Evolutionary conservation across 2,113 vertebrate species (phyloP).

Genomic region (Callocephalon fimbriatum): DNA sequence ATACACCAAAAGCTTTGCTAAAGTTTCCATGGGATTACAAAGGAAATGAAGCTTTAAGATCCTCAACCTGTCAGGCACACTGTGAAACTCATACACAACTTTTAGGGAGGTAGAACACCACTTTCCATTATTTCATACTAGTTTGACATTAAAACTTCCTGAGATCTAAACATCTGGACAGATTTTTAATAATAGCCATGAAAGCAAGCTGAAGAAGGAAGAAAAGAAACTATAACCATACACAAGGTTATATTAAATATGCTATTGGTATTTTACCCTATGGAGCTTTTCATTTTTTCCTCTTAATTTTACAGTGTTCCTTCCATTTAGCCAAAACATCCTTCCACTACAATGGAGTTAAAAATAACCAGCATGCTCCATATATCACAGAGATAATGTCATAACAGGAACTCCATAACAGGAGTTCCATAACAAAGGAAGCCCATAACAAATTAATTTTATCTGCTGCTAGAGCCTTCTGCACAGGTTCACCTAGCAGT

Average conservation of each 20-base stretch:
- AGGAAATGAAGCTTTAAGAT: background rate
- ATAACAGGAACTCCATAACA: constrained; percentile 52
- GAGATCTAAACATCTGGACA: background rate
- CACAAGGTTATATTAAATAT: background rate
- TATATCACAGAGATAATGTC: constrained; percentile 55
- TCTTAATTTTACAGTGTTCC: background rate
- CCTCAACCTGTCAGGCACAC: background rate
- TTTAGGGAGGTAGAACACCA: background rate
- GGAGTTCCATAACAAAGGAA: background rate
- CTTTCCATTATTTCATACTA: background rate
- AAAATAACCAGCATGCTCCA: constrained; percentile 9
- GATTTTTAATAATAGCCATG: background rate
- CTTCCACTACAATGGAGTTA: constrained; percentile 29
- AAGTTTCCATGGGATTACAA: background rate
- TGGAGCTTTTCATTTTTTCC: background rate
- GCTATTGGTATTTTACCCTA: background rate
- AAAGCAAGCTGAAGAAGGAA: background rate
- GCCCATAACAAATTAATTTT: background rate
- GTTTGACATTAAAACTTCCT: background rate
- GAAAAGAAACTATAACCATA: background rate
- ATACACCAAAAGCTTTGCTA: background rate
- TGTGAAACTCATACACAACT: background rate
- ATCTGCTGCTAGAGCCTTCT: background rate
- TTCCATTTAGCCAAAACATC: constrained; percentile 5
- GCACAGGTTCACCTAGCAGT: background rate